Conservation (phyloP, 2,797 vertebrate species). For the Argyrosomus regius region DNA sequence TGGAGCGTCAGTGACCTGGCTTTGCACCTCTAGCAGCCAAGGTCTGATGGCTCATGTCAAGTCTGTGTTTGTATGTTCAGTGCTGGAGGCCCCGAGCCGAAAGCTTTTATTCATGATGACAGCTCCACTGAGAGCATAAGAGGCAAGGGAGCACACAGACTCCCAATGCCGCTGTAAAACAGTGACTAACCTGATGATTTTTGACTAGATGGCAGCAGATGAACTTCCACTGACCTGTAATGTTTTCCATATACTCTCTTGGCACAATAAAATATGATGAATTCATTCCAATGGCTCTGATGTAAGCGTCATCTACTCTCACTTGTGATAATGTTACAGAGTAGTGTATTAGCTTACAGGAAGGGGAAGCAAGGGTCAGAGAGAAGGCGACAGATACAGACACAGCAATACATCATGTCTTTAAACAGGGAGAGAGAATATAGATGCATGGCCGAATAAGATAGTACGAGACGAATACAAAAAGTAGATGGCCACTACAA, state of each 20-base stretch:
- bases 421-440: not conserved
- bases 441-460: not conserved
- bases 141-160: not conserved
- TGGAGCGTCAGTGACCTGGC: slow-evolving; percentile 50
- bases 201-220: slow-evolving; percentile 8
- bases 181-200: not conserved
- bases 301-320: not conserved
- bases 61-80: slow-evolving; percentile 42
- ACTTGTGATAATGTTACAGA: not conserved
- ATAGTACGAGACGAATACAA: not conserved
- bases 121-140: slow-evolving; percentile 18
- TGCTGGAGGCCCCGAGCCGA: slow-evolving; percentile 1
- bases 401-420: not conserved
- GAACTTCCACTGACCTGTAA: slow-evolving; percentile 30
- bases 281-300: not conserved
- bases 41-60: slow-evolving; percentile 42
- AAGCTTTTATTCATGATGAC: slow-evolving; percentile 42
- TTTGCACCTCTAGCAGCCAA: slow-evolving; percentile 28
- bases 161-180: slow-evolving; percentile 1
- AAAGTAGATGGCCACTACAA: not conserved
- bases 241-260: not conserved
- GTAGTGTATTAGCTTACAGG: slow-evolving; percentile 11
- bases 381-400: slow-evolving; percentile 36
- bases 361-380: slow-evolving; percentile 18
- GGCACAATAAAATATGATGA: not conserved